Evolutionary conservation across 2,113 vertebrate genomes (phyloP), one percentile per base, ranked within the genome.

Genomic region (Oreocharis arfaki): DNA sequence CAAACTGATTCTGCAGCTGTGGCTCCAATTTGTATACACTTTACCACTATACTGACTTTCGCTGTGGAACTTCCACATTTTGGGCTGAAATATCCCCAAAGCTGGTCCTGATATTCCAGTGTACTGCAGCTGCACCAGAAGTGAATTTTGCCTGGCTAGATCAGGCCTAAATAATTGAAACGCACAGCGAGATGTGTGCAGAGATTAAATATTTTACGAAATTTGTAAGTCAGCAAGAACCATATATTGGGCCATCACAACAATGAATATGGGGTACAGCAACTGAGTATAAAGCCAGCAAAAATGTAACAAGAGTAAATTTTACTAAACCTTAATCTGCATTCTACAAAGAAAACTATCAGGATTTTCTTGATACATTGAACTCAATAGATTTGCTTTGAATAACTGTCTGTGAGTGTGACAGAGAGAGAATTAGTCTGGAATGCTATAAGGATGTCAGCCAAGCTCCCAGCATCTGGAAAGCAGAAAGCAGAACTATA

Each of bases 401-500:
- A 96, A 90, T 87, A 89, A 68, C 44, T 63, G 49, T 81, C 68
- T 80, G 46, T 87, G 67, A 94, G 81, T 95, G 90, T 67, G 67
- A 95, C 84, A 91, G 14, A 91, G 79, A 93, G 42, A 85, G 84
- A 96, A 97, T 96, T 96, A 97, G 90, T 84, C 87, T 98, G 97
- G 96, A 98, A 95, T 97, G 94, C 46, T 91, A 12, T 69, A 92
- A 97, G 96, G 95, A 97, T 93, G 70, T 65, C 89, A 94, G 97
- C 97, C 92, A 87, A 96, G 93, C 84, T 96, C 90, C 85, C 73
- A 42, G 95, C 98, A 98, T 98, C 98, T 98, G 98, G 98, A 98
- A 96, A 97, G 91, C 97, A 98, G 98, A 98, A 97, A n/a, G 76
- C 57, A 95, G 84, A 92, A 93, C 97, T 98, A 98, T 98, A 98